phyloP scores from a whole-genome alignment of 2,797 vertebrate genomes.

The Vultur gryphus region DNA sequence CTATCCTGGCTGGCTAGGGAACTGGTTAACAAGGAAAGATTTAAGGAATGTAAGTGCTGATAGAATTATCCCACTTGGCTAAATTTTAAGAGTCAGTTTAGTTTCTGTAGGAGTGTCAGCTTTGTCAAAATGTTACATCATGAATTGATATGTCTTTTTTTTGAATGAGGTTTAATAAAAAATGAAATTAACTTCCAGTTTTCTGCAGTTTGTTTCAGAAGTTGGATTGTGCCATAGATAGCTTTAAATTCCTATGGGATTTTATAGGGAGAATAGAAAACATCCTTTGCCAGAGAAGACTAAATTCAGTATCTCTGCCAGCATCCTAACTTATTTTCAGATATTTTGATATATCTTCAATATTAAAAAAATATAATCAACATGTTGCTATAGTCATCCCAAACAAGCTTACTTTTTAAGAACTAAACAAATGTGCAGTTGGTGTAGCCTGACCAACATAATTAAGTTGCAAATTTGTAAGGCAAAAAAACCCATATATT shows the following conservation, averaged over 20 bases:
- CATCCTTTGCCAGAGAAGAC: not conserved
- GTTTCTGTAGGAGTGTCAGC: not conserved
- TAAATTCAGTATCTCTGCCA: not conserved
- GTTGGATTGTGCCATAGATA: not conserved
- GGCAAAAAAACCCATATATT: not conserved
- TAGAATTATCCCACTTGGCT: not conserved
- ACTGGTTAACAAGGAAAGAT: not conserved
- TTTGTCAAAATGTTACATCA: not conserved
- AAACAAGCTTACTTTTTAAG: not conserved
- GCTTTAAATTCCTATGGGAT: not conserved
- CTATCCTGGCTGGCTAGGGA: not conserved
- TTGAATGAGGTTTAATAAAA: not conserved
- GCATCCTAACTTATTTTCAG: not conserved
- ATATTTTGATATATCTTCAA: not conserved
- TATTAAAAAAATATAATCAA: not conserved
- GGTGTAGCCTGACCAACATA: not conserved
- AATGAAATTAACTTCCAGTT: not conserved
- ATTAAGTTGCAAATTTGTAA: not conserved
- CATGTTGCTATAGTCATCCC: not conserved
- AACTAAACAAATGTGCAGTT: not conserved
- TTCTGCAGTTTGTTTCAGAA: not conserved
- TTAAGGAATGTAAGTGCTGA: not conserved
- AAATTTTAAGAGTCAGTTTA: not conserved
- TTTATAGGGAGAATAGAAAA: not conserved
- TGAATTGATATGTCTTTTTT: not conserved